Conservation (phyloP, 1,140 invertebrate genomes). For the Lithobius niger region DNA sequence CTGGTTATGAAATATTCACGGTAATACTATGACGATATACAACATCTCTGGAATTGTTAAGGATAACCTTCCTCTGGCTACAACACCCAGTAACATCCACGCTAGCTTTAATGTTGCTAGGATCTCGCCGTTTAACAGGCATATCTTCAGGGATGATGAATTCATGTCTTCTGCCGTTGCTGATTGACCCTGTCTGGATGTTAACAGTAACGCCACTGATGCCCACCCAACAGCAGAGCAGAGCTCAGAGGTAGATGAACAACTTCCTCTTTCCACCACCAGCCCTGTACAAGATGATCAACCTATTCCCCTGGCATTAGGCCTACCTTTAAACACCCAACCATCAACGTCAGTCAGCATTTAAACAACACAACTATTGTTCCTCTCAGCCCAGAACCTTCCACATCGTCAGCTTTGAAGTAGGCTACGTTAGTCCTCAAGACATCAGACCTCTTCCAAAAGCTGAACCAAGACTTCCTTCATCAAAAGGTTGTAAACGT, state of each 20-base stretch:
- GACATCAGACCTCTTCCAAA: neutral
- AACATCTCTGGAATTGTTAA: slow-evolving; percentile 31
- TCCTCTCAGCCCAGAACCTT: neutral
- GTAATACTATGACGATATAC: slow-evolving; percentile 36
- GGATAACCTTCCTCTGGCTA: no score
- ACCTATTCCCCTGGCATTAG: no score
- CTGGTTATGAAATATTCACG: slow-evolving; percentile 32
- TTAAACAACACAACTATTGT: neutral
- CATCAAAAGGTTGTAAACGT: neutral
- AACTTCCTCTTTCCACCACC: no score
- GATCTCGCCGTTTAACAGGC: no score
- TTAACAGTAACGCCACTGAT: neutral
- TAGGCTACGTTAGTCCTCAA: neutral
- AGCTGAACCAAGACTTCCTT: neutral
- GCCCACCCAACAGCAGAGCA: no score
- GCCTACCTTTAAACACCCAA: neutral
- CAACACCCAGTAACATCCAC: no score
- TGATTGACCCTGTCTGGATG: neutral
- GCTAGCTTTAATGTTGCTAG: no score
- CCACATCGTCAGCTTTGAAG: no score
- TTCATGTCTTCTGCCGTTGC: neutral
- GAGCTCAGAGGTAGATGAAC: no score
- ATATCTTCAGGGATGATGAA: no score
- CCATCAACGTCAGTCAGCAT: no score
- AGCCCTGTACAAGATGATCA: neutral